These are phyloP conservation scores for Actinia tenebrosa DNA, from an alignment of 64 coral and sea anemone genomes.

Conservation along the genomic window DNA sequence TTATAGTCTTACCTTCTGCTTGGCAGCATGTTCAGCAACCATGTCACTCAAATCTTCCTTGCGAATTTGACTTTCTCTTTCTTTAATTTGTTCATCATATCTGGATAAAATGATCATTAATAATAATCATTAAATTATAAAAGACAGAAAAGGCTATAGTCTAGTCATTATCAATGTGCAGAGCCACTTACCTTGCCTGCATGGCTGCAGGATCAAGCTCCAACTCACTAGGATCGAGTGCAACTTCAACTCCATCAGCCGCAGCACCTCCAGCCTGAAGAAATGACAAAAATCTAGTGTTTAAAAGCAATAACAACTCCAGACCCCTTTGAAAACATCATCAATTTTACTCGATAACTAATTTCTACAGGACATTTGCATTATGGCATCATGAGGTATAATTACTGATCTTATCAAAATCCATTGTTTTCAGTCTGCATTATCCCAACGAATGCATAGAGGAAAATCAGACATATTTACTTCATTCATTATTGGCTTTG, in stretches of 20 bases:
- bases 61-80: conserved; percentile 83
- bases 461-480: too few relatives aligned
- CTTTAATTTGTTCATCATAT: conserved; percentile 92
- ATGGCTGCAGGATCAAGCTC: conserved; percentile 94
- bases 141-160: too few relatives aligned
- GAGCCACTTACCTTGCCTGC: conserved; percentile 76
- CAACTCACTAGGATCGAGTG: conserved; percentile 93
- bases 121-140: too few relatives aligned
- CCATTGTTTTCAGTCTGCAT: too few relatives aligned
- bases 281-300: background rate
- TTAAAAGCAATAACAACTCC: background rate
- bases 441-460: too few relatives aligned
- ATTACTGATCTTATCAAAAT: too few relatives aligned
- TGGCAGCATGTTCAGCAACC: conserved; percentile 98
- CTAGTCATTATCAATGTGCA: too few relatives aligned
- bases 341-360: too few relatives aligned
- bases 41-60: conserved; percentile 99
- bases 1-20: conserved; percentile 67
- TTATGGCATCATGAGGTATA: too few relatives aligned
- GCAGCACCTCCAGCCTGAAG: conserved; percentile 20
- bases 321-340: background rate
- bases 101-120: conserved; percentile 23
- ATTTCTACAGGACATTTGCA: background rate
- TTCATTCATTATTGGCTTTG: too few relatives aligned
- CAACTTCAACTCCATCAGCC: conserved; percentile 94